Evolutionary conservation across 2,888 invertebrate genomes (phyloP).

Genomic region (Drosophila cracens): DNA sequence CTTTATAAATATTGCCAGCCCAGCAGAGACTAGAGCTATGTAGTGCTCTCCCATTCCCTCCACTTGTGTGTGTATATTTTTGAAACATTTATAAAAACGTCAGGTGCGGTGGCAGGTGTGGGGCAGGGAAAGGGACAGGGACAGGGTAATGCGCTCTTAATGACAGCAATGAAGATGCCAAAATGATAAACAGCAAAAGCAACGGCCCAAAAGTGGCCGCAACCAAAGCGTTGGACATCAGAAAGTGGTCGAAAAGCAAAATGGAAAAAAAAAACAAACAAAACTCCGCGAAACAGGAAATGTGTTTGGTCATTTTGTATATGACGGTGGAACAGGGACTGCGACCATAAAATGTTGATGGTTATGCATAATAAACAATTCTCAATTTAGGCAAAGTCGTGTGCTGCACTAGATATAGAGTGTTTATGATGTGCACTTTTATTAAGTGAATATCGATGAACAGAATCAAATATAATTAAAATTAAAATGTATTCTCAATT

Average conservation of each 20-base stretch:
- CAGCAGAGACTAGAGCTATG: slow-evolving; percentile 29
- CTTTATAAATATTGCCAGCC: slow-evolving; percentile 59
- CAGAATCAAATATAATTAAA: not conserved
- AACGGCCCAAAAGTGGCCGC: slow-evolving; percentile 58
- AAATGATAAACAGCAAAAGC: slow-evolving; percentile 78
- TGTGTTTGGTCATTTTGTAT: slow-evolving; percentile 66
- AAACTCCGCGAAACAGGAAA: slow-evolving; percentile 55
- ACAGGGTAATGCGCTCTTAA: slow-evolving; percentile 73
- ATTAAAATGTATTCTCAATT: not conserved
- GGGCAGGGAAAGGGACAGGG: not conserved
- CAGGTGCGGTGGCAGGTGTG: slow-evolving; percentile 59
- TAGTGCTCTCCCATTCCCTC: slow-evolving; percentile 5
- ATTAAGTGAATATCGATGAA: not conserved
- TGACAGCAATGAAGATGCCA: slow-evolving; percentile 82
- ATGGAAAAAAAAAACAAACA: slow-evolving; percentile 55
- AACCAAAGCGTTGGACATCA: slow-evolving; percentile 36
- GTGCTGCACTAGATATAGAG: not conserved
- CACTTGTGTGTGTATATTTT: slow-evolving; percentile 53
- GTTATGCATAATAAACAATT: slow-evolving; percentile 7
- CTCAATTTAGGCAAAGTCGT: not conserved
- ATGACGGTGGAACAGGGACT: slow-evolving; percentile 8
- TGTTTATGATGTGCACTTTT: not conserved
- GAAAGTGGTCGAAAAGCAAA: slow-evolving; percentile 44
- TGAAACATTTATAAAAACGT: slow-evolving; percentile 76
- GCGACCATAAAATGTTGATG: slow-evolving; percentile 28